phyloP scores from a whole-genome alignment of 2,797 vertebrate genomes.

The Falco novaeseelandiae region DNA sequence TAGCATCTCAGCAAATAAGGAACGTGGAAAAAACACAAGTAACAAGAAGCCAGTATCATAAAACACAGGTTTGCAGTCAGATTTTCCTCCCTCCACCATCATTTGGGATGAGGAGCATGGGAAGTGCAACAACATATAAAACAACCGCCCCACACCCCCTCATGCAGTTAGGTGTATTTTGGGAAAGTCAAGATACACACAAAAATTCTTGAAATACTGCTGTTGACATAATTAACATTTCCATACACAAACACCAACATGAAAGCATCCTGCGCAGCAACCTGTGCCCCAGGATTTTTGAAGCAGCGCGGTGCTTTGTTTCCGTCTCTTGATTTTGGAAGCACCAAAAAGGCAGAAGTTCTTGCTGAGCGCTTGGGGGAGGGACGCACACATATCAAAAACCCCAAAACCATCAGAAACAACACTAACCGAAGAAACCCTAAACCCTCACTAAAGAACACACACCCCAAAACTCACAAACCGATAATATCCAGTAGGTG shows the following conservation, averaged over 20 bases:
- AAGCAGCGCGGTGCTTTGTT: neutral
- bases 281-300: neutral
- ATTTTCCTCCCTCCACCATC: no score
- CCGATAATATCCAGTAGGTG: neutral
- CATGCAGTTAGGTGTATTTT: neutral
- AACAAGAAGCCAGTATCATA: neutral
- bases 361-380: accelerated
- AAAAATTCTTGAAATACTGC: neutral
- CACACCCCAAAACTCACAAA: neutral
- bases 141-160: neutral
- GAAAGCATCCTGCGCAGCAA: neutral
- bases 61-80: neutral
- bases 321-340: neutral
- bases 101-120: neutral
- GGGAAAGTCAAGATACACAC: neutral
- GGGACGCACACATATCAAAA: neutral
- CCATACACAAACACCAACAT: neutral
- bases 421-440: neutral
- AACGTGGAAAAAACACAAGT: neutral
- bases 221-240: neutral
- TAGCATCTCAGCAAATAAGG: neutral
- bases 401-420: neutral
- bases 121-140: neutral
- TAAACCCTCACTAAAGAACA: accelerated
- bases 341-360: neutral